phyloP scores from a whole-genome alignment of 1,140 invertebrate species.

The Lepidostoma basale region DNA sequence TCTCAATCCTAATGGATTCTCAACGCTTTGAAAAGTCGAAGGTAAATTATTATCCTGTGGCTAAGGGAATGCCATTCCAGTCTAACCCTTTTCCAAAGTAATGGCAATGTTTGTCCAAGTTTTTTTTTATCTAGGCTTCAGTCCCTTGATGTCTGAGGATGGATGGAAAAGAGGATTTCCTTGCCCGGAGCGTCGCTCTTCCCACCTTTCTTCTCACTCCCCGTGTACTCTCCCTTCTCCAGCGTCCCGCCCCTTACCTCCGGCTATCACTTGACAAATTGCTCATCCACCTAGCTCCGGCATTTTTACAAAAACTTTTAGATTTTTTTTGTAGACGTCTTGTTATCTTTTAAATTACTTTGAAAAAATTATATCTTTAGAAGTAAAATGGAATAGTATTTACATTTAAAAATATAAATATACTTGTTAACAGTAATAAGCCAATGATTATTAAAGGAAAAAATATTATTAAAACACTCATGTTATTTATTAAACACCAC shows the following conservation, averaged over 20 bases:
- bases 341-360: too few species aligned
- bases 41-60: constrained; percentile 10
- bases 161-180: constrained; percentile 18
- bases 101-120: constrained; percentile 18
- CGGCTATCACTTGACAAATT: constrained; percentile 17
- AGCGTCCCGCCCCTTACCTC: neutral
- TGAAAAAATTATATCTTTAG: too few species aligned
- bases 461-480: too few species aligned
- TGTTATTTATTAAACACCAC: too few species aligned
- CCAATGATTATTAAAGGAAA: too few species aligned
- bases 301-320: too few species aligned
- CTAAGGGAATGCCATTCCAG: neutral
- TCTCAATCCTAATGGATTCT: neutral
- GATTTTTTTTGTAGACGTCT: too few species aligned
- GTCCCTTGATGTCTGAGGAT: constrained; percentile 24
- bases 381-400: too few species aligned
- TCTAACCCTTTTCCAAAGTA: constrained; percentile 23
- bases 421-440: too few species aligned
- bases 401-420: too few species aligned
- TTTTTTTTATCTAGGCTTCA: neutral
- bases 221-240: neutral
- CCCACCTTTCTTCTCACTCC: neutral
- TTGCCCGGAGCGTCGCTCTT: neutral
- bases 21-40: neutral
- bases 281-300: neutral